These are phyloP conservation scores for Alloscopus bannaensis DNA, from an alignment of 2,888 invertebrate genomes.

Conservation along the genomic window DNA sequence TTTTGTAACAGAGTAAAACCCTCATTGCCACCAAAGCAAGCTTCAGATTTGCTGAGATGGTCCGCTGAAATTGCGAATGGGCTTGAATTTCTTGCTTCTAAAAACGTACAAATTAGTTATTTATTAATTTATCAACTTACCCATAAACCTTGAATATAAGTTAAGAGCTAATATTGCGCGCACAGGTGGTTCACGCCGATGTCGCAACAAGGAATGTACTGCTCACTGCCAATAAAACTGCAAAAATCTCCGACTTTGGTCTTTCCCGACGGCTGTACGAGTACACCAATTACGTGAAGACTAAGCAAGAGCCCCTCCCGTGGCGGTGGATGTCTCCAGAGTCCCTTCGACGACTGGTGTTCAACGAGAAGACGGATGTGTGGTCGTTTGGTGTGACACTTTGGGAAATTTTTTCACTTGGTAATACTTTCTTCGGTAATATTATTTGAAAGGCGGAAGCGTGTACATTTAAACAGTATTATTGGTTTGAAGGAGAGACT, in stretches of 20 bases:
- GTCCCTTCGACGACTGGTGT: background rate
- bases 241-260: too few relatives aligned
- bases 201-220: slow-evolving; percentile 6
- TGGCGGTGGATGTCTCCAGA: background rate
- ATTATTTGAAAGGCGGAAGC: background rate
- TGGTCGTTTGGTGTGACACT: background rate
- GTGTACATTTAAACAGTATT: background rate
- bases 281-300: slow-evolving; percentile 20
- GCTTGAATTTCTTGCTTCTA: background rate
- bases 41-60: background rate
- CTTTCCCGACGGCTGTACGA: slow-evolving; percentile 15
- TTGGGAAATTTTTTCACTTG: slow-evolving; percentile 8
- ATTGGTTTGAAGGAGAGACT: background rate
- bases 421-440: background rate
- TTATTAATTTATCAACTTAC: background rate
- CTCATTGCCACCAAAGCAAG: too few relatives aligned
- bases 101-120: background rate
- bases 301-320: slow-evolving; percentile 12
- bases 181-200: slow-evolving; percentile 25
- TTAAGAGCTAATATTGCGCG: background rate
- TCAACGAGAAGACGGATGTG: background rate
- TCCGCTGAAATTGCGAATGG: slow-evolving; percentile 7
- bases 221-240: background rate
- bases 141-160: background rate
- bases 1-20: too few relatives aligned